Conservation (phyloP, 2,797 vertebrate genomes). For the Pipistrellus nathusii region DNA sequence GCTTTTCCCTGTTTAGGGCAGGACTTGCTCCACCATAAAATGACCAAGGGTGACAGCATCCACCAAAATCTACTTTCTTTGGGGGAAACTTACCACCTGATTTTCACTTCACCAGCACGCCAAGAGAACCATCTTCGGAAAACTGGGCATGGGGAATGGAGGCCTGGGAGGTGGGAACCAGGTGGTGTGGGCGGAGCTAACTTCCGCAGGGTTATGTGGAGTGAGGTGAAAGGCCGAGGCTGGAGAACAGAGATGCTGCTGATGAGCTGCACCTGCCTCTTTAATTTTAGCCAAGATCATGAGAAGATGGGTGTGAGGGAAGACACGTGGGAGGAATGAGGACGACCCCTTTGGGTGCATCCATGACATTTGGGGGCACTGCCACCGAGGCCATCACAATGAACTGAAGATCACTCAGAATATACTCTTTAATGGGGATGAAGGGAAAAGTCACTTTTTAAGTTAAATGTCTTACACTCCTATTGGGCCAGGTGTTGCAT, state of each 20-base stretch:
- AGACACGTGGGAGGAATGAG: fast-evolving
- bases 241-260: background rate
- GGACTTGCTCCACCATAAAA: no score
- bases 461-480: background rate
- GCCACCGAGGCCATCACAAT: background rate
- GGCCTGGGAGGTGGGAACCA: fast-evolving
- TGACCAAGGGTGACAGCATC: background rate
- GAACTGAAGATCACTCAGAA: background rate
- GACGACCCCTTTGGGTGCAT: background rate
- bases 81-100: conserved; percentile 1
- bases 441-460: background rate
- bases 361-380: fast-evolving
- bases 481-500: background rate
- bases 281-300: fast-evolving
- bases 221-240: background rate
- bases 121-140: background rate
- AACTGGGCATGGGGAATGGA: fast-evolving
- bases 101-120: background rate
- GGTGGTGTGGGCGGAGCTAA: background rate
- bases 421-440: background rate
- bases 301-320: fast-evolving
- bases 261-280: background rate
- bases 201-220: fast-evolving
- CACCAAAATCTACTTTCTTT: no score
- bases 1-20: background rate